Conservation (phyloP, 2,113 vertebrate genomes). For the Sialia sialis region DNA sequence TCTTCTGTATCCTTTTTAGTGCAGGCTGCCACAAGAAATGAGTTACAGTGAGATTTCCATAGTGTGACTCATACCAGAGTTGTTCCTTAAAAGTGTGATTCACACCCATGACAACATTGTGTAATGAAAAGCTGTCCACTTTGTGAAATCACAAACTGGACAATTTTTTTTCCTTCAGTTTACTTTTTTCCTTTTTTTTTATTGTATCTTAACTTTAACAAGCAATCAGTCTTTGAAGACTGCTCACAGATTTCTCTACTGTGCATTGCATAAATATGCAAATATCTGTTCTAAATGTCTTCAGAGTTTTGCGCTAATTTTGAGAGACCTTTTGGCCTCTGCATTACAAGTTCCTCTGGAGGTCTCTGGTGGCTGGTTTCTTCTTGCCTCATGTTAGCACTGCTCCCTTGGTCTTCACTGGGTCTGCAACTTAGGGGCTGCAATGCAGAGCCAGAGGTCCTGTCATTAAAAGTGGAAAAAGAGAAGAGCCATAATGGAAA, state of each 20-base stretch:
- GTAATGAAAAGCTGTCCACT: neutral
- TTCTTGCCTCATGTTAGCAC: neutral
- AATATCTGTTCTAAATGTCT: neutral
- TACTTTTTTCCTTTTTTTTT: neutral
- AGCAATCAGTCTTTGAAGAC: neutral
- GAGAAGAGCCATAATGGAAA: neutral
- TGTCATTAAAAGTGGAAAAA: neutral
- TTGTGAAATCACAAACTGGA: neutral
- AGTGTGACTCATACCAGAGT: neutral
- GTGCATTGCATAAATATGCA: neutral
- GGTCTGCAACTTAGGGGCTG: neutral
- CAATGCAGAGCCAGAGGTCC: neutral
- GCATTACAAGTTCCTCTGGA: neutral
- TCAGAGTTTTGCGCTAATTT: neutral
- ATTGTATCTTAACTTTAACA: neutral
- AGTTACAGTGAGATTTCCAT: neutral
- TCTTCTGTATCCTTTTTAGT: neutral
- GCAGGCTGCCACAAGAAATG: neutral
- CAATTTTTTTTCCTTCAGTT: neutral
- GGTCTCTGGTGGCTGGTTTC: neutral
- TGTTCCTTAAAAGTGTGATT: neutral
- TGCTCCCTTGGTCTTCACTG: neutral
- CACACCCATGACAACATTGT: neutral
- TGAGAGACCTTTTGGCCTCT: neutral
- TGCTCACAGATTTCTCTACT: neutral